Percentiles rank a stretch among this genome's conserved stretches.
These are phyloP conservation scores for Paradoxurus hermaphroditus DNA, from an alignment of 2,113 vertebrate genomes.

Conservation along the genomic window DNA sequence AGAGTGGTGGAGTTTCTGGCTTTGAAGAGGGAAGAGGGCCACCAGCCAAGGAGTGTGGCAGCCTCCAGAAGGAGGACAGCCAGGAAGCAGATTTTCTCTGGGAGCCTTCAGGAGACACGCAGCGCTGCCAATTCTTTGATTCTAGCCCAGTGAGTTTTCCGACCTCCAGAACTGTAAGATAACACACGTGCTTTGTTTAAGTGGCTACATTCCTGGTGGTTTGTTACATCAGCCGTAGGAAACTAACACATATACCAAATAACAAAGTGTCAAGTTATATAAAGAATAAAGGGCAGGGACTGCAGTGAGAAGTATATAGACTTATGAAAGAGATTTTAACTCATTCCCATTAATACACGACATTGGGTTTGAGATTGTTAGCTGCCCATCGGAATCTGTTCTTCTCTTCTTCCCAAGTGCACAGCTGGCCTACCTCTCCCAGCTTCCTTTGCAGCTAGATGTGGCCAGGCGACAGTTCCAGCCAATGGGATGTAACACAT, in stretches of 20 bases:
- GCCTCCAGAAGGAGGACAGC: not conserved
- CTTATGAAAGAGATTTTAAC: not conserved
- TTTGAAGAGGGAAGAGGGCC: not conserved
- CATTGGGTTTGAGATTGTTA: not conserved
- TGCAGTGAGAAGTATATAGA: not conserved
- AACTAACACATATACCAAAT: not conserved
- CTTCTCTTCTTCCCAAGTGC: not conserved
- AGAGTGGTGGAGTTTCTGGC: not conserved
- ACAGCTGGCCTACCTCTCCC: not conserved
- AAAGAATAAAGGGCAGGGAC: not conserved
- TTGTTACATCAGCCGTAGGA: not conserved
- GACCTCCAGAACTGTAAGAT: not conserved
- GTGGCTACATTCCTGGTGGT: not conserved
- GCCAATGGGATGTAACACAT: not conserved
- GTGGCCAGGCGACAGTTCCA: not conserved
- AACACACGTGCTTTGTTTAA: not conserved
- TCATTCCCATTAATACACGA: not conserved
- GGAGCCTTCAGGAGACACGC: not conserved
- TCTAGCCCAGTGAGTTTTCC: not conserved
- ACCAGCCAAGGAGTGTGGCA: too few relatives aligned
- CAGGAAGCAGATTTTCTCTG: not conserved
- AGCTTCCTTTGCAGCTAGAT: not conserved
- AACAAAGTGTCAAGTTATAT: not conserved
- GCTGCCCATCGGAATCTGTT: not conserved
- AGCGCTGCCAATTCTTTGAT: not conserved